These are phyloP conservation scores for Drosophila chauvacae DNA, from an alignment of 1,140 invertebrate genomes.

Conservation along the genomic window DNA sequence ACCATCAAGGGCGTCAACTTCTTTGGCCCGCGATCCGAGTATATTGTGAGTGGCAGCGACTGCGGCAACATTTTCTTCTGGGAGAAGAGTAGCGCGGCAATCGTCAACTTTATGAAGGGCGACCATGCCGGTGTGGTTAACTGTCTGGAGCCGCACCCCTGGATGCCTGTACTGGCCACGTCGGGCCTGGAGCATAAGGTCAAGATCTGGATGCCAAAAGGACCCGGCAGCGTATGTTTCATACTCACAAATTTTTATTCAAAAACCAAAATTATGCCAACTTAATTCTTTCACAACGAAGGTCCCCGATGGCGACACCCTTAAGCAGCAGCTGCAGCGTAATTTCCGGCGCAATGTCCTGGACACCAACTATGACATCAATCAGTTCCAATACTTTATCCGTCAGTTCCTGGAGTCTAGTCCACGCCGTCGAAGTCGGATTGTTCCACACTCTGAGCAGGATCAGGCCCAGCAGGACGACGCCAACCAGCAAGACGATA, in stretches of 20 bases:
- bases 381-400: slow-evolving; percentile 69
- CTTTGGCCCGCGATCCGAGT: slow-evolving; percentile 96
- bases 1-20: slow-evolving; percentile 97
- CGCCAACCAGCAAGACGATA: not conserved
- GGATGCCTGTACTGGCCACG: slow-evolving; percentile 94
- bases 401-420: slow-evolving; percentile 48
- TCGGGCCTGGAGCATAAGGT: slow-evolving; percentile 93
- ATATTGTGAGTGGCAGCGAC: slow-evolving; percentile 96
- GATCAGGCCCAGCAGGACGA: not conserved
- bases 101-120: slow-evolving; percentile 94
- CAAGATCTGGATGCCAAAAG: slow-evolving; percentile 95
- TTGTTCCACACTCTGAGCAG: no score
- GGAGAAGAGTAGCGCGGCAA: slow-evolving; percentile 94
- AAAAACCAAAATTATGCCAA: not conserved
- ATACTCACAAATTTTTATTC: not conserved
- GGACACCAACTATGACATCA: slow-evolving; percentile 45
- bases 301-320: slow-evolving; percentile 85
- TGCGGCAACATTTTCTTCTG: slow-evolving; percentile 98
- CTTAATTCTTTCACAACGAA: slow-evolving; percentile 71
- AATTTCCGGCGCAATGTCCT: slow-evolving; percentile 62
- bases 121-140: slow-evolving; percentile 96
- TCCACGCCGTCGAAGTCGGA: not conserved
- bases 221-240: slow-evolving; percentile 84
- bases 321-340: slow-evolving; percentile 73
- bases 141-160: slow-evolving; percentile 95